These are phyloP conservation scores for Lycaena phlaeas DNA, from an alignment of 2,888 invertebrate species.

Conservation along the genomic window DNA sequence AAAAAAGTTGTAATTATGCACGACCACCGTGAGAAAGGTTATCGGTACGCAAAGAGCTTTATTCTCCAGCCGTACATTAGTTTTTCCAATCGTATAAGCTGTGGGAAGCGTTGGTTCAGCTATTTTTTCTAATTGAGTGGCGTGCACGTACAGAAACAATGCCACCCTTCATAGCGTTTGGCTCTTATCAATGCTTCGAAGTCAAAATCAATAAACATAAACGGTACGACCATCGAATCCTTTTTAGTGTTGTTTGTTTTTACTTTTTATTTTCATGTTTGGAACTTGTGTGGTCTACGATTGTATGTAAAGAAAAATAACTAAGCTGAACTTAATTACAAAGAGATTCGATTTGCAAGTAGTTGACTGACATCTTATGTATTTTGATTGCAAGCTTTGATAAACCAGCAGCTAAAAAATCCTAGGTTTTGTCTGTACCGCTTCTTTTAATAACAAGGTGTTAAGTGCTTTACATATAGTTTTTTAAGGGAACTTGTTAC, in stretches of 20 bases:
- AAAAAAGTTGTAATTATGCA: too few species aligned
- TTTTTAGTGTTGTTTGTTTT: constrained; percentile 4
- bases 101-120: constrained; percentile 3
- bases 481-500: too few species aligned
- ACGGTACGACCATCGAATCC: neutral
- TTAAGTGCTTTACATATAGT: too few species aligned
- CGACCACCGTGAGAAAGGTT: neutral
- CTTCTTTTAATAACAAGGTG: too few species aligned
- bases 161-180: constrained; percentile 7
- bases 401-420: too few species aligned
- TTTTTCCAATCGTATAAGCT: neutral
- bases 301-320: too few species aligned
- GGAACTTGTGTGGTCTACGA: neutral
- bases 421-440: too few species aligned
- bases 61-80: neutral
- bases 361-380: too few species aligned
- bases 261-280: neutral
- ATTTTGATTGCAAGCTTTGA: too few species aligned
- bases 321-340: too few species aligned
- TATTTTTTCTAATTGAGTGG: constrained; percentile 3
- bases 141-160: constrained; percentile 2
- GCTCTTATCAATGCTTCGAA: constrained; percentile 5
- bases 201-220: constrained; percentile 8
- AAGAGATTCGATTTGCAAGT: too few species aligned
- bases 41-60: neutral